Conservation (phyloP, 2,888 invertebrate species). For the Temnothorax ravouxi region DNA sequence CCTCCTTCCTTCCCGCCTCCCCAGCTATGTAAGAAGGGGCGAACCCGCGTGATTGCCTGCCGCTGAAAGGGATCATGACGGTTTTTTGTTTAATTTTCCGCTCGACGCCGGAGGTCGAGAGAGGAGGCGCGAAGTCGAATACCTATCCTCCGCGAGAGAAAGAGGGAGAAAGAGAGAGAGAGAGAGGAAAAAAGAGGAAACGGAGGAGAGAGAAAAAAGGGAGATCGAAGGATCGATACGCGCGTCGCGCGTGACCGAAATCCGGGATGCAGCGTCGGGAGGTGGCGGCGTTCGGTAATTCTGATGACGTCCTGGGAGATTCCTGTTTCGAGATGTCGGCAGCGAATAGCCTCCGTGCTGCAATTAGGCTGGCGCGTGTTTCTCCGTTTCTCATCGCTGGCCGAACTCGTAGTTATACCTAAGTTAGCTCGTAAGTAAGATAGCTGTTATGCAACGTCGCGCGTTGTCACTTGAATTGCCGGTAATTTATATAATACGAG, state of each 20-base stretch:
- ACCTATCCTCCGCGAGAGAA: background rate
- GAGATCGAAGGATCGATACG: constrained; percentile 45
- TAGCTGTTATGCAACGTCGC: background rate
- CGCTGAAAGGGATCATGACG: constrained; percentile 75
- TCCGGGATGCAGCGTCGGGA: constrained; percentile 11
- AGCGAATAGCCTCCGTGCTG: constrained; percentile 14
- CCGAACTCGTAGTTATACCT: constrained; percentile 21
- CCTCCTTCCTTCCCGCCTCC: background rate
- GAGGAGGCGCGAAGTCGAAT: constrained; percentile 33
- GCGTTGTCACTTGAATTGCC: background rate
- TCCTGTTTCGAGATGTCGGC: constrained; percentile 47
- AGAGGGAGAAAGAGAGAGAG: no score
- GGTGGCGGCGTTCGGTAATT: constrained; percentile 41
- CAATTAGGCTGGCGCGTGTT: constrained; percentile 44
- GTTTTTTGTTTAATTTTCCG: constrained; percentile 80
- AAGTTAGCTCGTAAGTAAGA: background rate
- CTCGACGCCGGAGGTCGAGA: constrained; percentile 54
- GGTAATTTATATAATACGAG: background rate
- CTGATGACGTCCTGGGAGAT: constrained; percentile 41
- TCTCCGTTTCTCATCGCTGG: background rate
- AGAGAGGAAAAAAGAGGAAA: constrained; percentile 7
- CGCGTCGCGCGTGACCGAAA: constrained; percentile 43
- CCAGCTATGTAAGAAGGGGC: constrained; percentile 72
- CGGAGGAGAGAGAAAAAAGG: background rate
- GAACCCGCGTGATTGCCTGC: constrained; percentile 79